phyloP scores from a whole-genome alignment of 1,140 invertebrate species.

The Bombus affinis region DNA sequence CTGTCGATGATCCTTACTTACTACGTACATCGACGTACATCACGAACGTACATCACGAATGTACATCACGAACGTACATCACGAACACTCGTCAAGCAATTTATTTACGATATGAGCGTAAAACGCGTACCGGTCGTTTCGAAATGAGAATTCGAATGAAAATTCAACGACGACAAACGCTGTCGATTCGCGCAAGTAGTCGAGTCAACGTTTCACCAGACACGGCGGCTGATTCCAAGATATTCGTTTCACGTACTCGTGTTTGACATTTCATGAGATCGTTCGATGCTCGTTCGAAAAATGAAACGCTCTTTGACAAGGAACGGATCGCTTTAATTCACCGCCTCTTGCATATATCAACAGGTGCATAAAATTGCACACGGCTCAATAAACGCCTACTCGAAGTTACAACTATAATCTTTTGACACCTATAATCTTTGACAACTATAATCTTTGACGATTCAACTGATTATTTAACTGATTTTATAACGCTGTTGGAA shows the following conservation, averaged over 20 bases:
- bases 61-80: no score
- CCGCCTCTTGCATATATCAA: conserved; percentile 26
- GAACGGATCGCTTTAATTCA: conserved; percentile 17
- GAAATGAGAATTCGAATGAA: neutral
- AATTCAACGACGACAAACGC: no score
- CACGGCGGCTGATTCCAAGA: neutral
- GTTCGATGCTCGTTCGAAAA: neutral
- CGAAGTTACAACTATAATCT: neutral
- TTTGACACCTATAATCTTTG: neutral
- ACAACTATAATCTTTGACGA: no score
- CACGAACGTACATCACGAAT: neutral
- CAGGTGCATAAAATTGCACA: conserved; percentile 36
- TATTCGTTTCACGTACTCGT: neutral
- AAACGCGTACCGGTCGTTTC: neutral
- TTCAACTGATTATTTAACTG: neutral
- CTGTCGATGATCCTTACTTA: neutral
- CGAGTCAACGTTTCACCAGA: neutral
- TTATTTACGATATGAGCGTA: neutral
- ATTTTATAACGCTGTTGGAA: no score
- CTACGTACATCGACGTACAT: no score
- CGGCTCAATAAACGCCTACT: neutral
- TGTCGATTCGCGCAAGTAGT: conserved; percentile 1
- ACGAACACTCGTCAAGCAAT: no score
- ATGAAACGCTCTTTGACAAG: neutral
- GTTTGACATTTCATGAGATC: conserved; percentile 38